These are phyloP conservation scores for Drosophila ogumai DNA, from an alignment of 1,140 invertebrate species.

Conservation along the genomic window DNA sequence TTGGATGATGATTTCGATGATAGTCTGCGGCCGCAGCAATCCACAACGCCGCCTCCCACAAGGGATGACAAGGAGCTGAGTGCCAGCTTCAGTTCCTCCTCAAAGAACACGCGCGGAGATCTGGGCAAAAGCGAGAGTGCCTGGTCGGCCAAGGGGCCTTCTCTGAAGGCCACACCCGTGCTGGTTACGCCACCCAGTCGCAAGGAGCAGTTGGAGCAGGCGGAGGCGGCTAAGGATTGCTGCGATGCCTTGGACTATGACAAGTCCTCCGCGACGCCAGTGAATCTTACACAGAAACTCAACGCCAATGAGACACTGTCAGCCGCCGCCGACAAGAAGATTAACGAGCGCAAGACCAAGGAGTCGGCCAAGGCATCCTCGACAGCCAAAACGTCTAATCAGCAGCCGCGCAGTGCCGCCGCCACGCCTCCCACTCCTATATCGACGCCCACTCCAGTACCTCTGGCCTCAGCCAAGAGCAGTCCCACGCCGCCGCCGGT, in stretches of 20 bases:
- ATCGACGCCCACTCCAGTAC: slow-evolving; percentile 41
- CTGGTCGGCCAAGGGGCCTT: slow-evolving; percentile 82
- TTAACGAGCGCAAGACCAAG: slow-evolving; percentile 57
- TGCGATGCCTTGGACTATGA: slow-evolving; percentile 54
- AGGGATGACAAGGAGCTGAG: slow-evolving; percentile 74
- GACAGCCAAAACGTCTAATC: slow-evolving; percentile 12
- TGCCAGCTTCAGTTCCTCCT: slow-evolving; percentile 77
- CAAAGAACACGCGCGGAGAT: slow-evolving; percentile 76
- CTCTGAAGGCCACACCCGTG: slow-evolving; percentile 79
- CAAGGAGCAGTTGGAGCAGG: slow-evolving; percentile 27
- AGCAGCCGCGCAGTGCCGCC: slow-evolving; percentile 29
- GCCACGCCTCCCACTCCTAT: slow-evolving; percentile 33
- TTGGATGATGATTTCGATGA: slow-evolving; percentile 85
- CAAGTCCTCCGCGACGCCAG: slow-evolving; percentile 59
- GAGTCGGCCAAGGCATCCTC: slow-evolving; percentile 31
- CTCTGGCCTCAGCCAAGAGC: slow-evolving; percentile 22
- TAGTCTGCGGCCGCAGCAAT: slow-evolving; percentile 70
- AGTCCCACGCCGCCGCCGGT: slow-evolving; percentile 39
- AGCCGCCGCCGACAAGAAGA: slow-evolving; percentile 46
- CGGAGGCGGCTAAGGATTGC: slow-evolving; percentile 27
- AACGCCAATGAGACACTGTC: slow-evolving; percentile 17
- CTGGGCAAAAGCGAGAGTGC: slow-evolving; percentile 79
- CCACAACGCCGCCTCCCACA: slow-evolving; percentile 69
- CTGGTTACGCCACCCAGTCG: slow-evolving; percentile 45
- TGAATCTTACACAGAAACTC: slow-evolving; percentile 71